These are phyloP conservation scores for Aethes cnicana DNA, from an alignment of 2,888 invertebrate genomes.

Conservation along the genomic window DNA sequence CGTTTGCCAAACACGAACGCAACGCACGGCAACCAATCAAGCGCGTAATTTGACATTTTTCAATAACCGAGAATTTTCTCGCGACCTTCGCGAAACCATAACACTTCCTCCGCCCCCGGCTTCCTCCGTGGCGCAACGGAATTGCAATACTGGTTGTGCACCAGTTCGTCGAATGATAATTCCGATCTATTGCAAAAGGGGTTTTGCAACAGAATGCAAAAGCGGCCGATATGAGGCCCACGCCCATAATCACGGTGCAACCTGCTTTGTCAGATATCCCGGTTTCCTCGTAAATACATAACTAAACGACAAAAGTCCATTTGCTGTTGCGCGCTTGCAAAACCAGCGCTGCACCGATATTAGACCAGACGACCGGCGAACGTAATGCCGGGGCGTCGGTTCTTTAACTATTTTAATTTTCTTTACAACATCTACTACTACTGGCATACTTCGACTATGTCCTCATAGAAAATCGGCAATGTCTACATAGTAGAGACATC, in stretches of 20 bases:
- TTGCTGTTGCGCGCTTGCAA: constrained; percentile 12
- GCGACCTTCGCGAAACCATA: constrained; percentile 66
- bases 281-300: constrained; percentile 23
- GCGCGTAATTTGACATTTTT: constrained; percentile 53
- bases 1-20: constrained; percentile 11
- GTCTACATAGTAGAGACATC: too few species aligned
- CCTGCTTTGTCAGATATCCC: constrained; percentile 58
- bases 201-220: constrained; percentile 72
- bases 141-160: constrained; percentile 72
- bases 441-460: too few species aligned
- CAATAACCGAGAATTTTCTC: constrained; percentile 54
- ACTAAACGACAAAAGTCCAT: constrained; percentile 16
- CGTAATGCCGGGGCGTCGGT: too few species aligned
- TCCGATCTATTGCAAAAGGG: constrained; percentile 75
- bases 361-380: too few species aligned
- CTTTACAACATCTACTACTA: too few species aligned
- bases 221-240: constrained; percentile 68
- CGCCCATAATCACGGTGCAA: constrained; percentile 68
- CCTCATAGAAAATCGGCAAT: too few species aligned
- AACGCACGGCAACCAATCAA: constrained; percentile 35
- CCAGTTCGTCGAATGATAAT: constrained; percentile 79
- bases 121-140: constrained; percentile 65
- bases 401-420: too few species aligned
- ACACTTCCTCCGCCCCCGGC: constrained; percentile 66
- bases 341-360: too few species aligned